Evolutionary conservation across 2,888 invertebrate genomes (phyloP).

Genomic region (Chrysolina haemoptera): DNA sequence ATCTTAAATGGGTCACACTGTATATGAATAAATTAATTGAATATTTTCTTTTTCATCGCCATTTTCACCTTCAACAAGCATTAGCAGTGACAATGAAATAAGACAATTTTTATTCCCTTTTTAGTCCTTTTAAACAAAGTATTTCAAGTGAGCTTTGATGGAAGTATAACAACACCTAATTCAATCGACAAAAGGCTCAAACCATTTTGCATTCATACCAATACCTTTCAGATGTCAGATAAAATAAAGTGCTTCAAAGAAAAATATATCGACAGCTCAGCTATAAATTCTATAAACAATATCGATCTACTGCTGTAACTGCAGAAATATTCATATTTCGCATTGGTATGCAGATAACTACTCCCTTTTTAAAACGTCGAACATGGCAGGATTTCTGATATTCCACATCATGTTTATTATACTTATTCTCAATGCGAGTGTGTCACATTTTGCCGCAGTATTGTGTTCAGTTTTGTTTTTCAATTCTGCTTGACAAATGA

Average conservation of each 20-base stretch:
- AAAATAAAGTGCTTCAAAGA: conserved; percentile 14
- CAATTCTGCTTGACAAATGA: too few species aligned
- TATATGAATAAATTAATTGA: too few species aligned
- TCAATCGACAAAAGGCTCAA: not conserved
- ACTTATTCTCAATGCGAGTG: too few species aligned
- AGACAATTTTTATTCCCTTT: too few species aligned
- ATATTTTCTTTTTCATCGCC: too few species aligned
- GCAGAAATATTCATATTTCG: conserved; percentile 23
- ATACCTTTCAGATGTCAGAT: conserved; percentile 21
- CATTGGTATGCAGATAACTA: conserved; percentile 14
- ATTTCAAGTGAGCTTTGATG: not conserved
- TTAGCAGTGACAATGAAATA: too few species aligned
- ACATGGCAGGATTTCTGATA: conserved; percentile 6
- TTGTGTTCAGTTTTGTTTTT: too few species aligned
- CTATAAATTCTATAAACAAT: conserved; percentile 22
- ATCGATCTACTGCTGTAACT: conserved; percentile 26
- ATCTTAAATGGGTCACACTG: too few species aligned
- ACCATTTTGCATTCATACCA: conserved; percentile 15
- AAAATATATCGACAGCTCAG: conserved; percentile 28
- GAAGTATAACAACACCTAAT: not conserved
- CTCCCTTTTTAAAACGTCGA: conserved; percentile 14
- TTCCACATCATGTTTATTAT: not conserved
- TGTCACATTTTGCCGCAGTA: too few species aligned
- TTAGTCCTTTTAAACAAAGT: too few species aligned
- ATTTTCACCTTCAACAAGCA: too few species aligned